Percentiles rank a stretch among this genome's conserved stretches.
phyloP scores from a whole-genome alignment of 2,888 invertebrate genomes.

The Germaria angustata region DNA sequence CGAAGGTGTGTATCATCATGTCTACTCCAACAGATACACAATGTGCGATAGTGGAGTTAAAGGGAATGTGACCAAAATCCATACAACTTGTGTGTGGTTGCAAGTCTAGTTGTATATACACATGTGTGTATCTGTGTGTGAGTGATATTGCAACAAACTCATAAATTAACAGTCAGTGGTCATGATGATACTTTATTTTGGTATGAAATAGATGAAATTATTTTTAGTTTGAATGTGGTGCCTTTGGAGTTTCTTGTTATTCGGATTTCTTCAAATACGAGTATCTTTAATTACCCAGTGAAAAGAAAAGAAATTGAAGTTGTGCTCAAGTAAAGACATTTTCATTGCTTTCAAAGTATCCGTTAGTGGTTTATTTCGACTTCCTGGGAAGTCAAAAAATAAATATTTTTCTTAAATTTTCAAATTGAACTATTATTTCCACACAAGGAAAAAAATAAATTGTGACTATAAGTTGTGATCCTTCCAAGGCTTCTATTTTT shows the following conservation, averaged over 20 bases:
- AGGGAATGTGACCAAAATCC: constrained; percentile 23
- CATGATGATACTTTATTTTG: constrained; percentile 26
- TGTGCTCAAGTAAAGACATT: no score
- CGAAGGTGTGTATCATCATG: constrained; percentile 40
- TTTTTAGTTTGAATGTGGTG: not conserved
- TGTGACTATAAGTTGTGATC: no score
- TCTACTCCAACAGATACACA: constrained; percentile 36
- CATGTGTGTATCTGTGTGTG: not conserved
- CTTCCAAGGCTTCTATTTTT: no score
- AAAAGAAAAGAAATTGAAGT: no score
- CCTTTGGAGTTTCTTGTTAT: not conserved
- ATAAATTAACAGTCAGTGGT: constrained; percentile 55
- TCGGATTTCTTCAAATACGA: not conserved
- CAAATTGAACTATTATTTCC: no score
- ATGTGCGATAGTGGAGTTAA: constrained; percentile 54
- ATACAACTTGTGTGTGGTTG: not conserved
- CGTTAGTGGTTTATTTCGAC: no score
- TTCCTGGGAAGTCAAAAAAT: no score
- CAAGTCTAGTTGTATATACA: no score
- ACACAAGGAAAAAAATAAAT: no score
- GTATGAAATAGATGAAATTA: constrained; percentile 23
- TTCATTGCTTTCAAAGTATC: no score
- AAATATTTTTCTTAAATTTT: no score
- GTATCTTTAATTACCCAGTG: no score
- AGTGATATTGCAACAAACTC: constrained; percentile 39